Base-by-base conservation (phyloP, 2,113 vertebrate species). In the Ranitomeya variabilis region DNA sequence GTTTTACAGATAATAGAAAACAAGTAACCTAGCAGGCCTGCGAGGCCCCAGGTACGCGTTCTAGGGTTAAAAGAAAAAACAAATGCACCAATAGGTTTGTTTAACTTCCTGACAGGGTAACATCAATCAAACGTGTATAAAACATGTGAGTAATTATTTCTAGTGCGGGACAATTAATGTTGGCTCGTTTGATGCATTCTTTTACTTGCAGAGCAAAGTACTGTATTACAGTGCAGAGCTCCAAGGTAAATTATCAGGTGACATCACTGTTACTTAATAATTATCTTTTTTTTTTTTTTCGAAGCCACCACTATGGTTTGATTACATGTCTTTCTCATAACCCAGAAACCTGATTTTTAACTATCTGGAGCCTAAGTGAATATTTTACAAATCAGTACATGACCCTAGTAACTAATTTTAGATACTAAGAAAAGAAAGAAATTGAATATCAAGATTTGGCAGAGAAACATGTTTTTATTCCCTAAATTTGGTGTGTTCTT, bases 391-490 rank as follows among this genome's bases (percentile, higher is more conserved):
- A 76, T 51, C 45, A 5, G 45, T 51, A 19, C 18, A 11, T 52
- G 37, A 19, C 16, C 45, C 16, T 51, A 19, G 26, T 37, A 51
- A 52, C 73, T 76, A 76, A 52, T 19, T 76, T 52, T 76, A 76
- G 73, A 76, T 76, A 52, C 18, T 76, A 18, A 76, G 45, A 76
- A 74, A 74, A 76, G 73, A 76, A 45, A 76, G 73, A 76, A 45
- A 76, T 52, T 76, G 37, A 52, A 76, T 76, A 52, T 81, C 51
- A 69, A 55, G 7, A 52, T 18, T 71, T 84, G 82, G 82, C 82
- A 84, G 67, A 69, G 64, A 84, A 84, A 71, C 7, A 6, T 69
- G 79, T 87, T 45, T 79, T 87, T 52, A 69, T 87, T 80, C 74
- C 64, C 57, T 19, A 79, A 5, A 87, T 87, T 26, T 66, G 60